Base-by-base conservation (phyloP, 2,888 invertebrate species). In the Tinea pellionella region DNA sequence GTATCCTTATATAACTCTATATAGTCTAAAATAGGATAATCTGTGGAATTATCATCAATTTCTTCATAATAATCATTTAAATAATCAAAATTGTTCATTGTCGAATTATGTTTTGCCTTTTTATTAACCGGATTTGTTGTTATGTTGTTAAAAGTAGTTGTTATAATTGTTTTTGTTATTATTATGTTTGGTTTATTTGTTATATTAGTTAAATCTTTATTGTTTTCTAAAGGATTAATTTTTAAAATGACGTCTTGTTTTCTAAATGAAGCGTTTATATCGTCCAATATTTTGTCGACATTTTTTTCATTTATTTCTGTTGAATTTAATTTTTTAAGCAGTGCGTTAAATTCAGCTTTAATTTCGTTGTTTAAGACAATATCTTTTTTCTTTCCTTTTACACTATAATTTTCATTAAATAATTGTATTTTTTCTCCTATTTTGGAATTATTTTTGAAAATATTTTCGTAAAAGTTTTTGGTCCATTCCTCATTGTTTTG, bases 1-100 rank as follows among this genome's bases (percentile, higher is more conserved):
- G 79, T 81, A 60, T 85, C 84, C 65, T 81, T 83, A 61, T 82
- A 85, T 9, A 80, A 61, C 8, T 83, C 84, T 59, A 82, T 62
- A 62, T 85, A 85, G 64, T 85, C 83, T 53, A 83, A 68, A 0
- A 72, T 69, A 0, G 76, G 77, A 63, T 85, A 85, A 65, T 85
- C 85, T 1, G 81, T 80, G 0, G 72, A 63, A 63, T 81, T 80
- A 2, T 78, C 77, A 15, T 74, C 72, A 11, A 65, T 64, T 43
- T 58, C 61, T 62, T 77, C 73, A 13, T 75, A 69, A 61, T 72
- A 59, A 19, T 59, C 47, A 13, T 12, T 8, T 9, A 59, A 59
- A 24, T 53, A 53, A 24, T 53, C 53, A 51, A 13, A 30, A 7
- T n/a, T n/a, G n/a, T n/a, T n/a, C n/a, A n/a, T n/a, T 6, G 12